Evolutionary conservation across 1,140 invertebrate species (phyloP).

Genomic region (Drosophila trapezifrons): DNA sequence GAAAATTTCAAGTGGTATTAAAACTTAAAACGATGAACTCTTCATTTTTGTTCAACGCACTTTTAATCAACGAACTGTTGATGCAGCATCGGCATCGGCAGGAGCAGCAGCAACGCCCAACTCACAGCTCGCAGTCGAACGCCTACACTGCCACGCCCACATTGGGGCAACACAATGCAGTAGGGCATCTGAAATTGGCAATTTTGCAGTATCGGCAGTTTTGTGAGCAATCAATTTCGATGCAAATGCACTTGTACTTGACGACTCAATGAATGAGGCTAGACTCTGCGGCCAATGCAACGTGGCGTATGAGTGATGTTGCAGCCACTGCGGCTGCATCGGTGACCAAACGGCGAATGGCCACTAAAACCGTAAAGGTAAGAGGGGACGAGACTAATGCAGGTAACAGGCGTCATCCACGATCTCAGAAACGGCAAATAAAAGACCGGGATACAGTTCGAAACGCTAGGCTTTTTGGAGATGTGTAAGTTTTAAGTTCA

Average conservation of each 20-base stretch:
- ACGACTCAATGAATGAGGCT: slow-evolving; percentile 78
- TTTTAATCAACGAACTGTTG: slow-evolving; percentile 82
- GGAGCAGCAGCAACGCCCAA: background rate
- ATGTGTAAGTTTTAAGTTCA: too few species aligned
- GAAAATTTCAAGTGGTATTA: slow-evolving; percentile 28
- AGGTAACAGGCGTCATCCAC: slow-evolving; percentile 47
- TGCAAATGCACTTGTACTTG: slow-evolving; percentile 82
- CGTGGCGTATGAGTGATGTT: slow-evolving; percentile 68
- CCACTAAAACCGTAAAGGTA: slow-evolving; percentile 11
- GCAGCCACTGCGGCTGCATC: slow-evolving; percentile 19
- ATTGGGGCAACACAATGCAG: slow-evolving; percentile 37
- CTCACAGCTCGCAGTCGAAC: slow-evolving; percentile 5
- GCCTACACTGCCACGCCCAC: slow-evolving; percentile 40
- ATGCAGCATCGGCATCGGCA: slow-evolving; percentile 49
- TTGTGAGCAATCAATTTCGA: slow-evolving; percentile 82
- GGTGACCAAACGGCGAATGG: slow-evolving; percentile 15
- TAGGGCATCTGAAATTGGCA: slow-evolving; percentile 64
- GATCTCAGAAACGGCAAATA: slow-evolving; percentile 25
- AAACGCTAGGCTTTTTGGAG: background rate
- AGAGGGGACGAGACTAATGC: slow-evolving; percentile 30
- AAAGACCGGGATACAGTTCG: background rate
- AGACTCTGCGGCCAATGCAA: slow-evolving; percentile 39
- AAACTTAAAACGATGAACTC: slow-evolving; percentile 35
- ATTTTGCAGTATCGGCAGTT: slow-evolving; percentile 79
- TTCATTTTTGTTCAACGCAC: slow-evolving; percentile 65